Evolutionary conservation across 2,113 vertebrate species (phyloP), one percentile per base, ranked within the genome.

Genomic region (Meleagris gallopavo): DNA sequence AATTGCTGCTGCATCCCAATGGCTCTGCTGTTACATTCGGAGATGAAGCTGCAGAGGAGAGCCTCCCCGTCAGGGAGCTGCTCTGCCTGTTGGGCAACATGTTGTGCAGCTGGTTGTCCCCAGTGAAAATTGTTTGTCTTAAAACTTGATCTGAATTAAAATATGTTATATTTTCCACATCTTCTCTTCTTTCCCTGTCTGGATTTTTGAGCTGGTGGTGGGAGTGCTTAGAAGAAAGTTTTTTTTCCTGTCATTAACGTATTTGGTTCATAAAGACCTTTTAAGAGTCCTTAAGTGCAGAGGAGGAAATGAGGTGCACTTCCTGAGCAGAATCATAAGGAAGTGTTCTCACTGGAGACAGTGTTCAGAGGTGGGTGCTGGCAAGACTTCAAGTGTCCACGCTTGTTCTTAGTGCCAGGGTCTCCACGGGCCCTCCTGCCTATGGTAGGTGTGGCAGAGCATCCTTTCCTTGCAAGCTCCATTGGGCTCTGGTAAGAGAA

Each of bases 401-500:
- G 95, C 62, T 96, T 94, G 34, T 67, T 97, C 62, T 96, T 97
- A 75, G 62, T 95, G 86, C 96, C 95, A 15, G 78, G 96, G 95
- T 91, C 95, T 94, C 96, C 96, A 50, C 52, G 97, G 95, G 71
- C 96, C 73, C 48, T 97, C 72, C 94, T 96, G 34, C 57, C 81
- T 13, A 12, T 34, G 22, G 74, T 32, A 30, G 90, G 61, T 2
- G 85, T 93, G 16, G 10, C 6, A 1, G 62, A 80, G 11, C 41
- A 27, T 62, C 95, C 95, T 76, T 93, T 96, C 69, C 52, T 90
- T 32, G 48, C 41, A 52, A 89, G 88, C 1, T 91, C 74, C 19
- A 7, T 69, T n/a, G 97, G 81, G 67, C 81, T 86, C 83, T 25
- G 93, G 86, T 96, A 96, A 19, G 97, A 96, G 32, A 98, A 65